Evolutionary conservation across 2,888 invertebrate species (phyloP).

Genomic region (Napeogenes inachia): DNA sequence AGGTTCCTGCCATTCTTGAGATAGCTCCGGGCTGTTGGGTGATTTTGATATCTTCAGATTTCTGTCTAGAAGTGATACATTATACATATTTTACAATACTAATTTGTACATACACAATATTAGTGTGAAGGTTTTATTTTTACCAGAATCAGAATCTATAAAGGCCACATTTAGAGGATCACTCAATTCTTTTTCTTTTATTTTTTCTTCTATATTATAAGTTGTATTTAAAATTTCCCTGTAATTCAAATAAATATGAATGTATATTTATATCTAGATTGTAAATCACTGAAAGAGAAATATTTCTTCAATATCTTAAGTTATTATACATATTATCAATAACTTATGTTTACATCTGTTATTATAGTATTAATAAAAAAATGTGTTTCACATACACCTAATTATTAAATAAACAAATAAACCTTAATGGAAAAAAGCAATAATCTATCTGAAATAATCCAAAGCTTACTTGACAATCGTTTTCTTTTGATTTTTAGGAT

Average conservation of each 20-base stretch:
- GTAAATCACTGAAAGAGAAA: not conserved
- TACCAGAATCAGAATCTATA: constrained; percentile 35
- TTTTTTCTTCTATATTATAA: constrained; percentile 31
- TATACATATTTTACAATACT: not conserved
- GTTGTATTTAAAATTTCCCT: constrained; percentile 38
- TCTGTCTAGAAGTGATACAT: constrained; percentile 11
- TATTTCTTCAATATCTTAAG: not conserved
- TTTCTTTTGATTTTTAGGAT: constrained; percentile 27
- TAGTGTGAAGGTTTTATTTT: constrained; percentile 1
- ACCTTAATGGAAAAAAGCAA: too few species aligned
- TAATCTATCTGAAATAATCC: not conserved
- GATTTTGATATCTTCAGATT: not conserved
- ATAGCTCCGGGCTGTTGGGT: constrained; percentile 10
- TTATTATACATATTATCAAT: not conserved
- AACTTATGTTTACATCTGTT: not conserved
- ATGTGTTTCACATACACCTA: not conserved
- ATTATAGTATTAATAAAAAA: not conserved
- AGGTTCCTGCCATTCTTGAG: constrained; percentile 24
- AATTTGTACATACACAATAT: not conserved
- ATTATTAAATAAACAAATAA: not conserved
- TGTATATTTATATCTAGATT: too few species aligned
- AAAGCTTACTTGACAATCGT: constrained; percentile 9
- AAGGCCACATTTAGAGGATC: constrained; percentile 37
- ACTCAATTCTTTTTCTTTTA: constrained; percentile 12
- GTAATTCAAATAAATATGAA: constrained; percentile 8